Evolutionary conservation across 92 coral and sea anemone genomes (phyloP), one percentile per base, ranked within the genome.

Genomic region (Galaxea fascicularis): DNA sequence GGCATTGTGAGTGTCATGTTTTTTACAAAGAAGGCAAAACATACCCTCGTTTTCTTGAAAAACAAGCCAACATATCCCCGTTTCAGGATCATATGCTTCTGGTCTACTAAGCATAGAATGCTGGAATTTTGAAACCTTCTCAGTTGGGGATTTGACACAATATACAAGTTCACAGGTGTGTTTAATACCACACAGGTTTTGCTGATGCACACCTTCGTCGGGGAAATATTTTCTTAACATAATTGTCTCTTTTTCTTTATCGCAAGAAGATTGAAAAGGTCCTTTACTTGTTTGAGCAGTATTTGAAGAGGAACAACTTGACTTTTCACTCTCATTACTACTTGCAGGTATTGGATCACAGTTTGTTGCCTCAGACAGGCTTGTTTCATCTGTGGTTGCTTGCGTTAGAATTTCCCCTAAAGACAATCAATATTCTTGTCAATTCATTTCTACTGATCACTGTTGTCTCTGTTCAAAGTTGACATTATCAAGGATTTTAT

Each of bases 271-370:
- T 44, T 70, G 53, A 70, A 27, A 41, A 44, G 75, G 56, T 44
- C 54, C 54, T 70, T 70, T 35, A n/a, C 27, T 41, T 44, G 75
- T 70, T 70, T 70, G 28, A 70, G 51, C 73, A 68, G 73, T 68
- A 68, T 68, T 68, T 68, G 73, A 68, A 68, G 73, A 68, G 73
- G 73, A 68, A 68, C 73, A 68, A 68, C 73, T 68, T 68, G 73
- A 51, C 73, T 68, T 68, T 68, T 68, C 73, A 68, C 73, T 30
- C 73, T 68, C 73, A 68, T 68, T 68, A 68, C 73, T 31, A 68
- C 49, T 68, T 68, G 73, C 73, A 68, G 73, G 73, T 21, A 68
- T 30, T 68, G 54, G 75, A 70, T 70, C 53, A 20, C 54, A 70
- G 56, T 70, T 44, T 70, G 75, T 41, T 70, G 75, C 56, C 75